Conservation (phyloP, 1,140 invertebrate species). For the Eupristina koningsbergeri region DNA sequence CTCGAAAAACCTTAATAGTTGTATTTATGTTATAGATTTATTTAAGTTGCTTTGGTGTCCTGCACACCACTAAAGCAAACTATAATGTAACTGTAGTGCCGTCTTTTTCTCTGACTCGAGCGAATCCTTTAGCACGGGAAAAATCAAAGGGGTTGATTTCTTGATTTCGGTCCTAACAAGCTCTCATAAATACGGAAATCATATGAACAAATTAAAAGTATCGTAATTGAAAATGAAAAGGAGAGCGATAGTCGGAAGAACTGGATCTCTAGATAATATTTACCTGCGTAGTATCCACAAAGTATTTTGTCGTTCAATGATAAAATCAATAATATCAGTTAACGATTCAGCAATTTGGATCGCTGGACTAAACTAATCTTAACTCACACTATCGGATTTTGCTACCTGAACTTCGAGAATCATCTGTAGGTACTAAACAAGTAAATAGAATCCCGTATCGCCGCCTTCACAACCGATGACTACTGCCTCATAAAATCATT, state of each 20-base stretch:
- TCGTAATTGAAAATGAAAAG: not conserved
- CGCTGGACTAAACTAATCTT: not conserved
- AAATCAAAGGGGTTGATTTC: too few species aligned
- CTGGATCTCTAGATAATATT: not conserved
- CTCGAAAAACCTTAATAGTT: conserved; percentile 23
- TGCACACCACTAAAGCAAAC: not conserved
- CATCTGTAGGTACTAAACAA: conserved; percentile 35
- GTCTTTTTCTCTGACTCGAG: not conserved
- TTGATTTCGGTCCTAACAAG: too few species aligned
- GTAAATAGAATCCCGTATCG: not conserved
- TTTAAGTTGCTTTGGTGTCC: not conserved
- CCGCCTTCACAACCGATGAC: not conserved
- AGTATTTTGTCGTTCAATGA: conserved; percentile 33
- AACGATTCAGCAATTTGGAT: not conserved
- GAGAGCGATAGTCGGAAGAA: not conserved
- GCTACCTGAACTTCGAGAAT: conserved; percentile 21
- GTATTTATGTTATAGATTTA: not conserved
- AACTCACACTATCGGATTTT: conserved; percentile 40
- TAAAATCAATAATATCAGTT: conserved; percentile 36
- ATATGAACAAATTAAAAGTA: too few species aligned
- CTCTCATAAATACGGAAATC: too few species aligned
- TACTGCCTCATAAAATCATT: too few species aligned
- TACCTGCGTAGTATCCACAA: conserved; percentile 27
- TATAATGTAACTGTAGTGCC: not conserved
- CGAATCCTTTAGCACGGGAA: not conserved